Base-by-base conservation (phyloP, 2,888 invertebrate genomes). In the Drosophila percnosoma region DNA sequence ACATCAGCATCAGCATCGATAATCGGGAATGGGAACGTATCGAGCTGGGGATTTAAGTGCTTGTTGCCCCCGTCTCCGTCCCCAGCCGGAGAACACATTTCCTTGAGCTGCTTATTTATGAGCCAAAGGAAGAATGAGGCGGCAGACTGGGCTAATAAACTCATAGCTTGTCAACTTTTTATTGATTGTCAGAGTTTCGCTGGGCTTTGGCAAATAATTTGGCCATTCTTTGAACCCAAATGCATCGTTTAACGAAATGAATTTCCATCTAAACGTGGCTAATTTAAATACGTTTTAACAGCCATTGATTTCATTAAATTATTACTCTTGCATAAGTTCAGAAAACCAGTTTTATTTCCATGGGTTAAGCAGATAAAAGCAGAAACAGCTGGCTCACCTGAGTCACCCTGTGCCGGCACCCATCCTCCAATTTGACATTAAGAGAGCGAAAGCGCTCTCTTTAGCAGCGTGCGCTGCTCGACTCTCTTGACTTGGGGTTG, bases 121-220 rank as follows among this genome's bases (percentile, higher is more conserved):
- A 55, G 69, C 54, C 69, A 72, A 82, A 68, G 33, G 33, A 27
- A 34, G 18, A 3, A 31, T 13, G 8, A 15, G 13, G 48, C 38
- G 59, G 45, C 33, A 31, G 27, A 18, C 29, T 38, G 18, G 42
- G 72, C 90, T 85, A 87, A 84, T 87, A 89, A 89, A 85, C 86
- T 74, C 86, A 79, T 89, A 80, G 73, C 33, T 62, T 57, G 64
- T 61, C 51, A 61, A 79, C 68, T 71, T 73, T 73, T 73, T 70
- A 79, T 82, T 68, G 75, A 70, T 65, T 83, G 81, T 48, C 77
- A 67, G 67, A 62, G 65, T 76, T 74, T 63, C 34, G 73, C 65
- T 52, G 18, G 33, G 24, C 15, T 15, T 45, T 24, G 45, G 45
- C 45, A 45, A 24, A 15, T 45, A 45, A 45, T 15, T 45, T 15